Evolutionary conservation across 2,797 vertebrate species (phyloP).

Genomic region (Muraenolepis orangiensis): DNA sequence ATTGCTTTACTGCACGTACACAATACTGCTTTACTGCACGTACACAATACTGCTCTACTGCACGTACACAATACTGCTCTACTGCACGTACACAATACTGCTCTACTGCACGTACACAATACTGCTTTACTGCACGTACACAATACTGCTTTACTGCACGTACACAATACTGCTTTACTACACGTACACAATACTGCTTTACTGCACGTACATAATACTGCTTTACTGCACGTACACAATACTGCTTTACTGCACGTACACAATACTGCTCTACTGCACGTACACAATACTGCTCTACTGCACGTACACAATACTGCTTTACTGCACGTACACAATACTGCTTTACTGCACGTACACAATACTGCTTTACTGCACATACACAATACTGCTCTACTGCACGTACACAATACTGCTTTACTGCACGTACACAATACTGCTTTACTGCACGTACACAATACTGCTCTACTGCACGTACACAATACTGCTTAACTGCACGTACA

Average conservation of each 20-base stretch:
- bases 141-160: neutral
- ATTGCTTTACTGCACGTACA: neutral
- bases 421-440: too few species aligned
- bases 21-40: neutral
- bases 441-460: neutral
- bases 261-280: neutral
- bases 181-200: neutral
- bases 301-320: neutral
- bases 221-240: neutral
- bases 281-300: neutral
- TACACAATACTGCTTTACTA: neutral
- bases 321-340: neutral
- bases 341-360: neutral
- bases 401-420: neutral
- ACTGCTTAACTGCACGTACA: neutral
- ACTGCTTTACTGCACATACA: neutral
- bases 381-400: neutral
- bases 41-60: neutral
- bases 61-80: neutral
- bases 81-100: neutral
- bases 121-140: neutral
- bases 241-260: neutral
- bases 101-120: neutral
- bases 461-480: neutral
- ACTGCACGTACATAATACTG: neutral